These are phyloP conservation scores for Chironomus striatipennis DNA, from an alignment of 1,140 invertebrate species.

Conservation along the genomic window DNA sequence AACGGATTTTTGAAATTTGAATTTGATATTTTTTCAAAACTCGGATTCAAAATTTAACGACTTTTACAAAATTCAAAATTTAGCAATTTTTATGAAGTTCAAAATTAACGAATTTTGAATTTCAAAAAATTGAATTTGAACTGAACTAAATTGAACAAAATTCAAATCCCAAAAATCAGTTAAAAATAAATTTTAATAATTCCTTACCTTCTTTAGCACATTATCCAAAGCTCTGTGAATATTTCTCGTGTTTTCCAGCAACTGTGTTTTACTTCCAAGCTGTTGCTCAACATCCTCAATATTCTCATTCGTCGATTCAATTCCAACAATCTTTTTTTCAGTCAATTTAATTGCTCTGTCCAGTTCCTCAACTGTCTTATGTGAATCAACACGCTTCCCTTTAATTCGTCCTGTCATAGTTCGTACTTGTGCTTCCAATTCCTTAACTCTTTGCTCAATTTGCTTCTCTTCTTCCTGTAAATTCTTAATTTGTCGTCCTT, in stretches of 20 bases:
- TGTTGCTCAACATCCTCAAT: slow-evolving; percentile 26
- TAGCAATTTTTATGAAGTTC: no score
- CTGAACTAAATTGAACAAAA: neutral
- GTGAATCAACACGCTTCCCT: slow-evolving; percentile 31
- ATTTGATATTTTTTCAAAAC: no score
- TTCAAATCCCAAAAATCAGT: neutral
- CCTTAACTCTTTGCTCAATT: slow-evolving; percentile 34
- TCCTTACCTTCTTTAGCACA: slow-evolving; percentile 26
- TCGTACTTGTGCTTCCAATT: slow-evolving; percentile 37
- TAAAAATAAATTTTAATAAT: neutral
- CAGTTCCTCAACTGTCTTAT: slow-evolving; percentile 28
- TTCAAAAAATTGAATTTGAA: no score
- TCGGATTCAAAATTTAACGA: no score
- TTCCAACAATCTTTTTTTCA: slow-evolving; percentile 32
- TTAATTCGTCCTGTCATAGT: slow-evolving; percentile 32
- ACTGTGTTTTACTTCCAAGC: neutral
- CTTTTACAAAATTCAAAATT: no score
- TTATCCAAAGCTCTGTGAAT: neutral
- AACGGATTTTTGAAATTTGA: no score
- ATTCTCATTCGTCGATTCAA: neutral
- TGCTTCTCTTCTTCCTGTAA: slow-evolving; percentile 35
- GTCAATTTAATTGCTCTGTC: slow-evolving; percentile 29
- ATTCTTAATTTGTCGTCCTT: slow-evolving; percentile 29
- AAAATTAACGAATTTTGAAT: no score
- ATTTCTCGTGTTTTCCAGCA: neutral